Base-by-base conservation (phyloP, 2,888 invertebrate species). In the Kuschelorhynchus macadamiae region DNA sequence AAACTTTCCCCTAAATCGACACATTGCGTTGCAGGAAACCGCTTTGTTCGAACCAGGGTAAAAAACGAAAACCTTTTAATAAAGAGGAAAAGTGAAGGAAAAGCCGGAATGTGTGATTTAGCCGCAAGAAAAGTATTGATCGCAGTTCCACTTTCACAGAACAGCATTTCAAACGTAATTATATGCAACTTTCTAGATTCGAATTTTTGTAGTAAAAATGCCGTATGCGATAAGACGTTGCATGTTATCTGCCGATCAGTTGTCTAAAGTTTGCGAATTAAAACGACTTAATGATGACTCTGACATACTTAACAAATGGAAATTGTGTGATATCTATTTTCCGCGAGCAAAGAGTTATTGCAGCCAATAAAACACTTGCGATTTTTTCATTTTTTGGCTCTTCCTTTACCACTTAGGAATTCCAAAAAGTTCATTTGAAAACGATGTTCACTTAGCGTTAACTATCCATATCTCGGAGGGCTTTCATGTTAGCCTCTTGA, bases 121-220 rank as follows among this genome's bases (percentile, higher is more conserved):
- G 36, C 60, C 46, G 59, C 66, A 66, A 64, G 65, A 62, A 68
- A 52, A 68, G 59, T 74, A 74, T 74, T 64, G 74, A 74, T 74
- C 74, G 71, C 44, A 52, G 66, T 65, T 71, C 62, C 36, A 65
- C 64, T 39, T 53, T 59, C 46, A 21, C 55, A 67, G 56, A 70
- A 36, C 56, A 67, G 71, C 71, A 72, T 72, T 73, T 73, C 64
- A 64, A 67, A 69, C 65, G 57, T 74, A 72, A 75, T 73, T 73
- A 70, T 68, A 75, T 72, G 72, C 72, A 72, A 66, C 67, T 68
- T 71, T 64, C 50, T 60, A 56, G 67, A 67, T 71, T 59, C 55
- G 55, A 67, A 59, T 65, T 70, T 41, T 49, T 62, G 16, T 47
- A 52, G 52, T 70, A 53, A 67, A 69, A 62, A 70, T 59, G 12